phyloP scores from a whole-genome alignment of 2,888 invertebrate genomes.

The Papilio elwesi region DNA sequence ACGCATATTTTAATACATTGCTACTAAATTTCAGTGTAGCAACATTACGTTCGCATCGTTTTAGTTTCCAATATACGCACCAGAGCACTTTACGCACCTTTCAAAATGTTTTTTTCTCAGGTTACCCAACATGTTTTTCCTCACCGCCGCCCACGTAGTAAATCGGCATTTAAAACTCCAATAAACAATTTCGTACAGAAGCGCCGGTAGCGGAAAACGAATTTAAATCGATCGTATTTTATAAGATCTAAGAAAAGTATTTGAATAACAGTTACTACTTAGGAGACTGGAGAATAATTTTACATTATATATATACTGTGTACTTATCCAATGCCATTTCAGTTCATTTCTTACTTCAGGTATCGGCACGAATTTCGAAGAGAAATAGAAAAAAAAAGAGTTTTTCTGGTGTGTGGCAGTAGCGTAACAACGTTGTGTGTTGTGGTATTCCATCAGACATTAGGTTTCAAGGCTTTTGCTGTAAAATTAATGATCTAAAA shows the following conservation, averaged over 20 bases:
- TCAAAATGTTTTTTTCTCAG: conserved; percentile 7
- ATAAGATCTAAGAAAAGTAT: conserved; percentile 16
- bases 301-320: neutral
- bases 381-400: too few relatives aligned
- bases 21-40: neutral
- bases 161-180: conserved; percentile 17
- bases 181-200: neutral
- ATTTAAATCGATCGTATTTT: conserved; percentile 14
- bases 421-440: too few relatives aligned
- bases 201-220: conserved; percentile 10
- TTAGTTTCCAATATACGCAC: neutral
- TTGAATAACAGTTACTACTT: conserved; percentile 9
- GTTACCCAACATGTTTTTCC: conserved; percentile 18
- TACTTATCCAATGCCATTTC: neutral
- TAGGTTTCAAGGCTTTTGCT: too few relatives aligned
- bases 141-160: conserved; percentile 24
- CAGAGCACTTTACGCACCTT: conserved; percentile 8
- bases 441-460: too few relatives aligned
- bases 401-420: too few relatives aligned
- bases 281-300: neutral
- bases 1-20: neutral
- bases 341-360: too few relatives aligned
- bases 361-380: too few relatives aligned
- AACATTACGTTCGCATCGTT: conserved; percentile 2
- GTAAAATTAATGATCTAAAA: too few relatives aligned